Evolutionary conservation across 2,888 invertebrate genomes (phyloP), one percentile per base, ranked within the genome.

Genomic region (Ophion slaviceki): DNA sequence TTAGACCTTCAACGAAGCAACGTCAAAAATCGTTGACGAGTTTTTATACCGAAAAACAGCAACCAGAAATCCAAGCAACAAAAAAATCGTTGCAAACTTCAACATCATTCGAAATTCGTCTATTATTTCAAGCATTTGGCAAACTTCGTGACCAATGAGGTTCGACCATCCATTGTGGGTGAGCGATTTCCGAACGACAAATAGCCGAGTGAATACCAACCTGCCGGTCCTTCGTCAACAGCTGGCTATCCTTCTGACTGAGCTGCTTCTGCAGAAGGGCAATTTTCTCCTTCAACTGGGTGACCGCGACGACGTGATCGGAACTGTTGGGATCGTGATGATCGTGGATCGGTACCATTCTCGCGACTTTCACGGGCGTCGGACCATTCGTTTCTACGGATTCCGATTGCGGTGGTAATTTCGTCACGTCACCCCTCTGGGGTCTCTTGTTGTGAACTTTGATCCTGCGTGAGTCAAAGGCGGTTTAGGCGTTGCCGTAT

Each of bases 301-400:
- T 99, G 95, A 99, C 97, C 0, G 98, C 98, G 17, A 99, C 98
- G 70, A 99, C 97, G 93, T 99, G 98, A 94, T 98, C 98, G 0
- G 98, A 97, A 92, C 97, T 97, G 92, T 97, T 97, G 0, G 97
- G 97, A 94, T 98, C 98, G 88, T 94, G 93, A 0, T 94, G 93
- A 88, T 94, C 94, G 83, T 94, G 93, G 0, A 93, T 92, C 5
- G 94, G 93, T 32, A 90, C 93, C 90, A 94, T 93, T 76, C 95
- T 92, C 7, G 95, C 94, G 8, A 94, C 92, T 92, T 95, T 95
- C 47, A 94, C 94, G 2, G 94, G 93, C 11, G 95, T 93, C 5
- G 95, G 95, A 68, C 94, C 94, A 87, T 94, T 95, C 45, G 94
- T 94, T 71, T 95, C 95, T 1, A 93, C 91, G 8, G 94, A 90